A percentile compares a stretch with the other conserved stretches of the same genome.
Conservation (phyloP, 2,113 vertebrate genomes). For the Dicentrarchus labrax region DNA sequence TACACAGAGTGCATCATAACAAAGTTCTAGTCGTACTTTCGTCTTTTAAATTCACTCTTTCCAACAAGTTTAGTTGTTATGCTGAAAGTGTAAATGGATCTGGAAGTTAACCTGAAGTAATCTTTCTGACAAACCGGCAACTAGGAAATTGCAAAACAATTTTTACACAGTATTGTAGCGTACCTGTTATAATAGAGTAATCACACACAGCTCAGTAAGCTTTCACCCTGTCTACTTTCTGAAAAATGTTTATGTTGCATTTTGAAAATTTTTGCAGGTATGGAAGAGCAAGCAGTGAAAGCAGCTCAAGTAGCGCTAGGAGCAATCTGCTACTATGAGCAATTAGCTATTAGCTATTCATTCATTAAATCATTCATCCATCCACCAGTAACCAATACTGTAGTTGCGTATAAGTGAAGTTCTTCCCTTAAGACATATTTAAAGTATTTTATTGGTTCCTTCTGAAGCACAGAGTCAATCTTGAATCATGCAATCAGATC, state of each 20-base stretch:
- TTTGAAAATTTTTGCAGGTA: not conserved
- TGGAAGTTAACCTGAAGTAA: not conserved
- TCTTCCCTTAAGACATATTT: not conserved
- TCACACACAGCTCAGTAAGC: slow-evolving; percentile 1
- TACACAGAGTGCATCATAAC: not conserved
- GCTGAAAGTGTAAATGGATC: not conserved
- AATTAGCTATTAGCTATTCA: not conserved
- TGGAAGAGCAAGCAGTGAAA: not conserved
- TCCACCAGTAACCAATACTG: not conserved
- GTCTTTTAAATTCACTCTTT: not conserved
- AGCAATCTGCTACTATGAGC: not conserved
- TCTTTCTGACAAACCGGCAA: not conserved
- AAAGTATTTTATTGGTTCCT: not conserved
- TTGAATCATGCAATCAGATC: slow-evolving; percentile 35
- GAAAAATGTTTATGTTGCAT: not conserved
- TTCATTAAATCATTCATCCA: not conserved
- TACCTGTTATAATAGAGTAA: not conserved
- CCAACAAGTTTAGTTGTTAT: not conserved
- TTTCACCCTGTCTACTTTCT: not conserved
- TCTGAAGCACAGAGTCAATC: slow-evolving; percentile 6
- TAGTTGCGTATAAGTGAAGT: not conserved
- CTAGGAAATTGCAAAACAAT: not conserved
- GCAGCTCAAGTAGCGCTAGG: not conserved
- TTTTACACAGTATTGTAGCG: not conserved
- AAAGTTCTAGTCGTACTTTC: not conserved